Conservation (phyloP, 2,888 invertebrate genomes). For the Fragum whitleyi region DNA sequence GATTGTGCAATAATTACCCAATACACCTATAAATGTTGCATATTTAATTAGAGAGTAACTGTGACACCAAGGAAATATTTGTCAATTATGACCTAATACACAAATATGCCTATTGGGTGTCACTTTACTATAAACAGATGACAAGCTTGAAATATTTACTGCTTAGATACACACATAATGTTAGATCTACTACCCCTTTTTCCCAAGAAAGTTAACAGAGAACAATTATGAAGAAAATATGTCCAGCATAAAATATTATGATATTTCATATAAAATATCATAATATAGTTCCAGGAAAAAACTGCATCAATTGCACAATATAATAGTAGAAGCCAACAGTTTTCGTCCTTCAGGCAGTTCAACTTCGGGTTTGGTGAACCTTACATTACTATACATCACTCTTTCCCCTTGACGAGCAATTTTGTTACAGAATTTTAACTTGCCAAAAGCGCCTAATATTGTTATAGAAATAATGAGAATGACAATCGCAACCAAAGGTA, state of each 20-base stretch:
- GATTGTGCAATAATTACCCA: not conserved
- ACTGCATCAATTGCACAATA: not conserved
- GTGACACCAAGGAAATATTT: too few species aligned
- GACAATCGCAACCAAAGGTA: not conserved
- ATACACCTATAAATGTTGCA: not conserved
- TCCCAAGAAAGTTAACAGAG: too few species aligned
- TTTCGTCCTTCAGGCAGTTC: not conserved
- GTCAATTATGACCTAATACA: too few species aligned
- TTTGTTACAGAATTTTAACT: not conserved
- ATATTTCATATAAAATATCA: not conserved
- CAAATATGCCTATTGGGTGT: too few species aligned
- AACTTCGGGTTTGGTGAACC: not conserved
- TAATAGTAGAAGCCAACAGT: not conserved
- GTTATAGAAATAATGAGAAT: not conserved
- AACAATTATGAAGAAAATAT: too few species aligned
- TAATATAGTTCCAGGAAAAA: not conserved
- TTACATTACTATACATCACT: not conserved
- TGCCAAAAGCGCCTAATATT: not conserved
- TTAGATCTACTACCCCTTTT: too few species aligned
- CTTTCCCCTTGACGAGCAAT: not conserved
- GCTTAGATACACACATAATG: not conserved
- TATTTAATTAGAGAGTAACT: too few species aligned
- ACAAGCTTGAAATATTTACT: not conserved
- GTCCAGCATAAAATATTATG: not conserved
- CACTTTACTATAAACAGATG: not conserved